Evolutionary conservation across 2,888 invertebrate genomes (phyloP), one percentile per base, ranked within the genome.

Genomic region (Lottia gigantea): DNA sequence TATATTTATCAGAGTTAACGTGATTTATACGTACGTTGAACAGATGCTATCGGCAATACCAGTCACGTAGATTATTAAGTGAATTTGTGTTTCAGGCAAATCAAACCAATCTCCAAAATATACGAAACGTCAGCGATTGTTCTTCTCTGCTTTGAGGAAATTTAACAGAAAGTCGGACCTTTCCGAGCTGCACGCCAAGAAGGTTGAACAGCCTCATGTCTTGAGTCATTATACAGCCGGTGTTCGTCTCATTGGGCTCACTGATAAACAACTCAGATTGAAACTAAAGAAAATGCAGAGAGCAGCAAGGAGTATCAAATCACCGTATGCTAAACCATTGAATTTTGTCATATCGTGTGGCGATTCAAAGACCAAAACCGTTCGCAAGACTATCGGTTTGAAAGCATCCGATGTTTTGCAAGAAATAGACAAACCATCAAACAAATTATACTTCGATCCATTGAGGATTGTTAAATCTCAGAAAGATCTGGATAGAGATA

Each of bases 171-270:
- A 79, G 64, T 76, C 77, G 26, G 79, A 76, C 1, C 71, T 82
- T 3, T 78, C 75, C 11, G 81, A 79, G 74, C 6, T 71, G 80
- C 7, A 78, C 75, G 11, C 80, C 76, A 68, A 75, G 76, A 40
- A 78, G 78, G 64, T 62, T 19, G 62, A 66, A 26, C 78, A 76
- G 31, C 82, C 82, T 14, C 81, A 82, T 70, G 81, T 83, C 19
- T 73, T 80, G 40, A 74, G 80, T 46, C 82, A 82, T 71, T 84
- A 84, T 71, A 80, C 80, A 12, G 83, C 82, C n/a, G 83, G 82
- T 7, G 81, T 71, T 1, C 78, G 83, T 8, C 73, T 84, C 8
- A 79, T 82, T 55, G 84, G 84, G 6, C 73, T 84, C 1, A 82
- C 80, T 47, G 79, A 81, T 49, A 71, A 80, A 25, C 83, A 84